Evolutionary conservation across 2,888 invertebrate genomes (phyloP).

Genomic region (Blastobasis lacticolella): DNA sequence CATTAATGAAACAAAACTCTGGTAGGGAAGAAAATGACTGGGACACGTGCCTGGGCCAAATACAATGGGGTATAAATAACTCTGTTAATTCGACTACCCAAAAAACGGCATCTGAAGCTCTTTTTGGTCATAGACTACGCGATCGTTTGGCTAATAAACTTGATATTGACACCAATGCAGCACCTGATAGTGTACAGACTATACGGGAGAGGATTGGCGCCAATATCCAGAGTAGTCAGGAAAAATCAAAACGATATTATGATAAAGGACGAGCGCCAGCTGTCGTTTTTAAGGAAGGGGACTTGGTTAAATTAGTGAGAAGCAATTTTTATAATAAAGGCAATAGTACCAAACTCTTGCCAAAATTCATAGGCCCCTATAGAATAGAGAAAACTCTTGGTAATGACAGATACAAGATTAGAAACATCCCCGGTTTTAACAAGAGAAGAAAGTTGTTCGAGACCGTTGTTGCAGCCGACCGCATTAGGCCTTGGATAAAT

Average conservation of each 20-base stretch:
- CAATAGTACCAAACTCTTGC: slow-evolving; percentile 15
- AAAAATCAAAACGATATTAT: slow-evolving; percentile 2
- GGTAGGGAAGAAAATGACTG: slow-evolving; percentile 10
- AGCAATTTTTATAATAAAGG: slow-evolving; percentile 12
- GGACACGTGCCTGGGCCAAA: slow-evolving; percentile 11
- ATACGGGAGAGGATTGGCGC: background rate
- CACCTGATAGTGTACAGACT: background rate
- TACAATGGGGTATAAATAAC: slow-evolving; percentile 18
- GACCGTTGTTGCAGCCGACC: slow-evolving; percentile 12
- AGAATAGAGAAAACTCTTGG: slow-evolving; percentile 11
- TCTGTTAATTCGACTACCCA: slow-evolving; percentile 12
- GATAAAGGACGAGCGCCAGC: slow-evolving; percentile 3
- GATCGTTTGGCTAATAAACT: slow-evolving; percentile 10
- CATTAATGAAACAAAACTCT: background rate
- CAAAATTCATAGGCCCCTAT: slow-evolving; percentile 17
- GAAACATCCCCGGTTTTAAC: slow-evolving; percentile 12
- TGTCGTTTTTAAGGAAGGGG: slow-evolving; percentile 7
- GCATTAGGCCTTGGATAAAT: slow-evolving; percentile 15
- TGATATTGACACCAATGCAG: background rate
- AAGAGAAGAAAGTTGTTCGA: slow-evolving; percentile 8
- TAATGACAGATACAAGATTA: slow-evolving; percentile 14
- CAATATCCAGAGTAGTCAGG: slow-evolving; percentile 1
- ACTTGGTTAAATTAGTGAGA: slow-evolving; percentile 15
- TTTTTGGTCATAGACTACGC: slow-evolving; percentile 6
- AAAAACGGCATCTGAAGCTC: slow-evolving; percentile 12